Evolutionary conservation across 2,888 invertebrate genomes (phyloP).

Genomic region (Epirrhoe alternata): DNA sequence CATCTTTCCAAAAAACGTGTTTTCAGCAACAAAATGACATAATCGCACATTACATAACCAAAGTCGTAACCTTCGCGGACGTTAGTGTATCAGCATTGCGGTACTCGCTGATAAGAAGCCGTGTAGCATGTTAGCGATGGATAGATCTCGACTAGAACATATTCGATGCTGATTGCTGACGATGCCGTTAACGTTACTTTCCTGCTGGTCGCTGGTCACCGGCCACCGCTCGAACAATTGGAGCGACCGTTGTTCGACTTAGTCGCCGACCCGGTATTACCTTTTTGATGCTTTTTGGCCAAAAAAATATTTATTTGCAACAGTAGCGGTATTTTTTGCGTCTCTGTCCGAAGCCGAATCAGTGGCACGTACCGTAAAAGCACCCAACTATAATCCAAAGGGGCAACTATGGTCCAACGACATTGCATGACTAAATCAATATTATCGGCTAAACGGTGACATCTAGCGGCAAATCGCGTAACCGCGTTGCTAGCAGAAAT

Average conservation of each 20-base stretch:
- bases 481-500: too few relatives aligned
- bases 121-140: slow-evolving; percentile 25
- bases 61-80: slow-evolving; percentile 39
- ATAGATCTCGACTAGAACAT: slow-evolving; percentile 33
- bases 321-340: slow-evolving; percentile 75
- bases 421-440: too few relatives aligned
- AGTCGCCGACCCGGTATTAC: slow-evolving; percentile 70
- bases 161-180: slow-evolving; percentile 18
- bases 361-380: slow-evolving; percentile 64
- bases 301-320: slow-evolving; percentile 78
- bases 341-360: slow-evolving; percentile 57
- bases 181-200: slow-evolving; percentile 46
- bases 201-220: slow-evolving; percentile 50
- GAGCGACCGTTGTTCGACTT: slow-evolving; percentile 79
- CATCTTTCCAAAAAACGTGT: slow-evolving; percentile 33
- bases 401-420: too few relatives aligned
- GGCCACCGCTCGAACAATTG: slow-evolving; percentile 63
- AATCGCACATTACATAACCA: slow-evolving; percentile 40
- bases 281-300: slow-evolving; percentile 80
- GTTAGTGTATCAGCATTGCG: slow-evolving; percentile 43
- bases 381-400: too few relatives aligned
- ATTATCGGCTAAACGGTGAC: too few relatives aligned
- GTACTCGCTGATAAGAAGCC: slow-evolving; percentile 34
- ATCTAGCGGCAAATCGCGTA: too few relatives aligned
- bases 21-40: slow-evolving; percentile 37